These are phyloP conservation scores for Sarcophaga bullata DNA, from an alignment of 1,140 invertebrate species.

Conservation along the genomic window DNA sequence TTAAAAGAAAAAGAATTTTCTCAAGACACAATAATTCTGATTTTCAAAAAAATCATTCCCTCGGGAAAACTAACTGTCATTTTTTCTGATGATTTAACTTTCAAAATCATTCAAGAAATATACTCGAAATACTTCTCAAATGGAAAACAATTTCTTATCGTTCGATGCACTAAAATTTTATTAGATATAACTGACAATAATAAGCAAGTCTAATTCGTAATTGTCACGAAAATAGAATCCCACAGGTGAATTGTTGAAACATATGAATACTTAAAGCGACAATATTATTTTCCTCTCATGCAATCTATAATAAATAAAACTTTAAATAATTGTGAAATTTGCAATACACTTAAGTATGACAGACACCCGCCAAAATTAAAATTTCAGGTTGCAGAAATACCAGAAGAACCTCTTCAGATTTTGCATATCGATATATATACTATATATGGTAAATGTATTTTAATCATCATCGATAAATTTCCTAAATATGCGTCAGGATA, in stretches of 20 bases:
- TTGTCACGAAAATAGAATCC: neutral
- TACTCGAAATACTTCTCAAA: neutral
- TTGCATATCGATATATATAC: conserved; percentile 42
- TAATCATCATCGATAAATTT: conserved; percentile 44
- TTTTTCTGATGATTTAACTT: neutral
- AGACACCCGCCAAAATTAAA: neutral
- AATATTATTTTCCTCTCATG: neutral
- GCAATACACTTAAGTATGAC: neutral
- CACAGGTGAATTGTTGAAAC: neutral
- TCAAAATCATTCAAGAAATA: neutral
- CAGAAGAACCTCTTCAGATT: conserved; percentile 22
- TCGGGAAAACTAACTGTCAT: neutral
- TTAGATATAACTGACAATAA: neutral
- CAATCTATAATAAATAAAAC: neutral
- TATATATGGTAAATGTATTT: conserved; percentile 18
- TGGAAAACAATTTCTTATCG: neutral
- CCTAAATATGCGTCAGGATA: conserved; percentile 29
- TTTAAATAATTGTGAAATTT: neutral
- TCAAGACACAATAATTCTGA: neutral
- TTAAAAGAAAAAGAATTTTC: neutral
- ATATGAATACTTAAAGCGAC: neutral
- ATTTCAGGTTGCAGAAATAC: conserved; percentile 37
- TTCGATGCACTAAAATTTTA: neutral
- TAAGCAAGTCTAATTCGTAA: neutral
- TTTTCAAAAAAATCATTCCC: neutral